Conservation (phyloP, 2,888 invertebrate genomes). For the Epicampocera succincta region DNA sequence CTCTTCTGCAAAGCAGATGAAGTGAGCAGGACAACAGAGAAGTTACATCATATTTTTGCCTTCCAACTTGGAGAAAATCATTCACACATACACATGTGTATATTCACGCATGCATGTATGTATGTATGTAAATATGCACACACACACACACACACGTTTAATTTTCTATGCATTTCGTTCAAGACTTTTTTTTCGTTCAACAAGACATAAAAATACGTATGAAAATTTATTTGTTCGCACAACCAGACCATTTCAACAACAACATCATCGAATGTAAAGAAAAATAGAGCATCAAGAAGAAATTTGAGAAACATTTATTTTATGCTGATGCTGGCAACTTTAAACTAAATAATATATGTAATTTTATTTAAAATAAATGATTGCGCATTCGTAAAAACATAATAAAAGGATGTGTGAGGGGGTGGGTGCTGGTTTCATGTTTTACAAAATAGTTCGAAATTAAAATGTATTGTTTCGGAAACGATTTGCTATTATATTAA, state of each 20-base stretch:
- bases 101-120: no score
- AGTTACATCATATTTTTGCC: conserved; percentile 40
- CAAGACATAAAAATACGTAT: no score
- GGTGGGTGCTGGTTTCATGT: no score
- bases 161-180: no score
- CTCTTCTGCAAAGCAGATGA: background rate
- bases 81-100: no score
- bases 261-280: background rate
- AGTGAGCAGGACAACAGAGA: background rate
- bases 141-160: background rate
- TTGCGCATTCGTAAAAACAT: conserved; percentile 15
- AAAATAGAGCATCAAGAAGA: conserved; percentile 2
- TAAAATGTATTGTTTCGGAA: no score
- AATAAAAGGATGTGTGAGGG: no score
- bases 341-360: conserved; percentile 52
- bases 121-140: no score
- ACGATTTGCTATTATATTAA: no score
- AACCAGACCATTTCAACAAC: background rate
- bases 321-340: conserved; percentile 62
- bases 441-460: no score
- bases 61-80: conserved; percentile 22
- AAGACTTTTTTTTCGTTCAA: conserved; percentile 23
- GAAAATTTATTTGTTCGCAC: conserved; percentile 6
- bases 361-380: conserved; percentile 61
- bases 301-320: conserved; percentile 9